These are phyloP conservation scores for Merops nubicus DNA, from an alignment of 2,113 vertebrate genomes.

Conservation along the genomic window DNA sequence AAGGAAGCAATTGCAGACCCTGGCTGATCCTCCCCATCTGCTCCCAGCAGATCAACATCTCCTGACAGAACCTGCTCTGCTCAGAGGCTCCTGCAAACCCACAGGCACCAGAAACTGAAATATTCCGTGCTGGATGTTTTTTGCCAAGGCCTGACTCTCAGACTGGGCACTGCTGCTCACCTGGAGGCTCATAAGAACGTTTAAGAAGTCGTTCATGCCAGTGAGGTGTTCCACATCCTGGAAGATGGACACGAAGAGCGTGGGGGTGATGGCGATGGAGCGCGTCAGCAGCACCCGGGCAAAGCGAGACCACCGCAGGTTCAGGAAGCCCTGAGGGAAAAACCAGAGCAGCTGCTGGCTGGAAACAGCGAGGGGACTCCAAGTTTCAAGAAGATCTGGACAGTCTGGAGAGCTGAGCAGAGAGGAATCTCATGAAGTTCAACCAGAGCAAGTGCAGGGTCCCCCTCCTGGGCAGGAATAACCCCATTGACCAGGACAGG, in stretches of 20 bases:
- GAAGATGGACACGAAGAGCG: conserved; percentile 89
- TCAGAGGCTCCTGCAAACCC: not conserved
- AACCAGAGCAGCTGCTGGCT: not conserved
- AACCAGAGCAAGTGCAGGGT: not conserved
- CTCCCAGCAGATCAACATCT: too few relatives aligned
- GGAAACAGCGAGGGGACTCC: fast-evolving
- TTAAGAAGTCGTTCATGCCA: conserved; percentile 95
- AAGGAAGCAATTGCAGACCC: not conserved
- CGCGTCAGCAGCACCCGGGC: conserved; percentile 90
- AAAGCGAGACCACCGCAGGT: conserved; percentile 93
- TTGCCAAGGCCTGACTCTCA: fast-evolving
- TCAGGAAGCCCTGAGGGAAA: conserved; percentile 85
- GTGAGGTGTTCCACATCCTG: conserved; percentile 88
- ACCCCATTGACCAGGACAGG: not conserved
- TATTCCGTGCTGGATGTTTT: not conserved
- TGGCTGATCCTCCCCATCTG: not conserved
- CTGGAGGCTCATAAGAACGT: conserved; percentile 95
- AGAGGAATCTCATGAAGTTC: not conserved
- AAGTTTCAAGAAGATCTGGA: not conserved
- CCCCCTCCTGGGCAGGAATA: not conserved
- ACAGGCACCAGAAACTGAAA: not conserved
- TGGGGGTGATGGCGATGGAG: conserved; percentile 89
- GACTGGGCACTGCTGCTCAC: conserved; percentile 29
- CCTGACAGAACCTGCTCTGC: not conserved
- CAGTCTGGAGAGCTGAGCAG: not conserved